Conservation (phyloP, 1,140 invertebrate genomes). For the Diorhabda sublineata region DNA sequence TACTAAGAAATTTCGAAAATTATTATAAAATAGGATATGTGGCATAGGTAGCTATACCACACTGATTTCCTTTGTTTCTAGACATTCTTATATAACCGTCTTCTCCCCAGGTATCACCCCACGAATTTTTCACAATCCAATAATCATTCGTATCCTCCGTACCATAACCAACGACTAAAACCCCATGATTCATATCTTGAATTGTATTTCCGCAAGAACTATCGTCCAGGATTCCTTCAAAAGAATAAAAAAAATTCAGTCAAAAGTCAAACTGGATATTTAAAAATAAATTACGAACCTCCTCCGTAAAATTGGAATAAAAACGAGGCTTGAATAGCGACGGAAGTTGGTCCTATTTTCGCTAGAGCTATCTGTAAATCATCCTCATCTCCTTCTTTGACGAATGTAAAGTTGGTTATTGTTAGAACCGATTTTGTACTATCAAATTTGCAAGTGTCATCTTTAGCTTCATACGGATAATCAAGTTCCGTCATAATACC, state of each 20-base stretch:
- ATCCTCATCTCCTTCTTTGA: neutral
- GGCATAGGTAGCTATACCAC: constrained; percentile 81
- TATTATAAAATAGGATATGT: constrained; percentile 74
- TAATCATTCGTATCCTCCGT: constrained; percentile 62
- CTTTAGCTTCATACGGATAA: neutral
- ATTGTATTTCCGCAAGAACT: constrained; percentile 56
- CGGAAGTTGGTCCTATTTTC: neutral
- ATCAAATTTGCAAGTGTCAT: neutral
- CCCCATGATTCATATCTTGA: constrained; percentile 77
- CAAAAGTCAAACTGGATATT: neutral
- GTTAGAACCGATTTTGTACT: neutral
- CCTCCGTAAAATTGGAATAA: neutral
- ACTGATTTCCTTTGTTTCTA: constrained; percentile 80
- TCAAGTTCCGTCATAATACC: neutral
- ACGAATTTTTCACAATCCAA: constrained; percentile 83
- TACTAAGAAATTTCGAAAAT: neutral
- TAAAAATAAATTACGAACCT: neutral
- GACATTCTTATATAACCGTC: constrained; percentile 86
- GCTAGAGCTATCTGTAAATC: neutral
- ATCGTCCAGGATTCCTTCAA: neutral
- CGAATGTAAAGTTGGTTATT: neutral
- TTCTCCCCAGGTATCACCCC: constrained; percentile 78
- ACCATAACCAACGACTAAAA: constrained; percentile 80
- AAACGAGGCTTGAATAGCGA: neutral
- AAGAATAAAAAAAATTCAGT: neutral